Percentiles rank a stretch among this genome's conserved stretches.
These are phyloP conservation scores for Nycticryphes semicollaris DNA, from an alignment of 2,113 vertebrate species.

Conservation along the genomic window DNA sequence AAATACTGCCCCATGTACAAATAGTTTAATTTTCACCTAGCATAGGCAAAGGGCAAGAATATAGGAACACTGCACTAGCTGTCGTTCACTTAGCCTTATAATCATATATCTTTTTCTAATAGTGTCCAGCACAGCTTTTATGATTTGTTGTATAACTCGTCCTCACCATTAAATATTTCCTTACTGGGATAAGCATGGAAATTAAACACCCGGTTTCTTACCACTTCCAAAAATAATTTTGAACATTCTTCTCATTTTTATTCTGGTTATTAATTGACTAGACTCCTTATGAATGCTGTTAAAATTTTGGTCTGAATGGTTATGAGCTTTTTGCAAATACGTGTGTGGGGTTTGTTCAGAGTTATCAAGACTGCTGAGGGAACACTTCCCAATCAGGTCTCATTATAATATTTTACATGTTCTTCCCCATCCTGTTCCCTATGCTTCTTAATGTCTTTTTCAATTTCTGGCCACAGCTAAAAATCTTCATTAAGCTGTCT, in stretches of 20 bases:
- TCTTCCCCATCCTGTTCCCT: not conserved
- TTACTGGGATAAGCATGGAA: not conserved
- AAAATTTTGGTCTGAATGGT: not conserved
- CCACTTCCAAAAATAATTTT: not conserved
- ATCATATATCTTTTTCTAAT: not conserved
- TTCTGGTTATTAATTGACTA: not conserved
- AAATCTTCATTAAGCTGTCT: conserved; percentile 30
- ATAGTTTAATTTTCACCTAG: not conserved
- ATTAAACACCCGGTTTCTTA: not conserved
- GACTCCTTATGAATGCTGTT: not conserved
- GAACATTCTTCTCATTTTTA: not conserved
- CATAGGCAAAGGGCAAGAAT: not conserved
- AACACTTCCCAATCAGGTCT: not conserved
- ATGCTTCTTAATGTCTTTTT: not conserved
- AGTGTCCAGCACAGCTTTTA: not conserved
- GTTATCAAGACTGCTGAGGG: not conserved
- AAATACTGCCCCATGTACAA: not conserved
- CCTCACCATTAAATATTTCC: not conserved
- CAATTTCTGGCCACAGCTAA: not conserved
- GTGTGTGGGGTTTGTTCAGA: not conserved
- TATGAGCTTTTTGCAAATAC: not conserved
- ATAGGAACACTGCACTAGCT: not conserved
- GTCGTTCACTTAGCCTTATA: not conserved
- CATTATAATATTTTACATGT: not conserved
- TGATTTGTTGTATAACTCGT: not conserved